A percentile compares a stretch with the other conserved stretches of the same genome.
These are phyloP conservation scores for Oceanites oceanicus DNA, from an alignment of 2,113 vertebrate genomes.

Conservation along the genomic window DNA sequence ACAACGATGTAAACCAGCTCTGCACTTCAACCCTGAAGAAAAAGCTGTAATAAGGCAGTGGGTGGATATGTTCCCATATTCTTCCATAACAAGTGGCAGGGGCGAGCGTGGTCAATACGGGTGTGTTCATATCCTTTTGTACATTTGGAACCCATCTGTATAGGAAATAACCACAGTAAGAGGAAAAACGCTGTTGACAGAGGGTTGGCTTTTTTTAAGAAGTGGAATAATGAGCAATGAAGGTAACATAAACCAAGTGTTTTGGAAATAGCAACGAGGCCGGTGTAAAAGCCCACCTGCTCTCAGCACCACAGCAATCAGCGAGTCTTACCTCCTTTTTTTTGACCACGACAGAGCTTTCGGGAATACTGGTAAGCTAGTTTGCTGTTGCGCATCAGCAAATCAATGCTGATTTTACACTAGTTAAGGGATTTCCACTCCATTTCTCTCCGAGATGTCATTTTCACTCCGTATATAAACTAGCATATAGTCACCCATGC, in stretches of 20 bases:
- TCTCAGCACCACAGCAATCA: not conserved
- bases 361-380: not conserved
- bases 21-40: not conserved
- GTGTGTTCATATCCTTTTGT: not conserved
- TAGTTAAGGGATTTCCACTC: not conserved
- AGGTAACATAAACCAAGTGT: not conserved
- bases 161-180: not conserved
- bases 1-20: not conserved
- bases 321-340: fast-evolving
- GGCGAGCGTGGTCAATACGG: fast-evolving
- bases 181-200: not conserved
- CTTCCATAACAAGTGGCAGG: not conserved
- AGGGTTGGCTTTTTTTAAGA: not conserved
- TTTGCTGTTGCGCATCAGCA: not conserved
- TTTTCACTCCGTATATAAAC: not conserved
- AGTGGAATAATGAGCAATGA: not conserved
- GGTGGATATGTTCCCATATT: not conserved
- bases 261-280: not conserved
- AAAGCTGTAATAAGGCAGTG: not conserved
- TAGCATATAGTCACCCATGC: not conserved
- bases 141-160: not conserved
- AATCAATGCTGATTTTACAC: not conserved
- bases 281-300: fast-evolving
- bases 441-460: fast-evolving
- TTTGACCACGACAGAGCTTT: not conserved